phyloP scores from a whole-genome alignment of 2,797 vertebrate species.

The Amblyopsis hoosieri region DNA sequence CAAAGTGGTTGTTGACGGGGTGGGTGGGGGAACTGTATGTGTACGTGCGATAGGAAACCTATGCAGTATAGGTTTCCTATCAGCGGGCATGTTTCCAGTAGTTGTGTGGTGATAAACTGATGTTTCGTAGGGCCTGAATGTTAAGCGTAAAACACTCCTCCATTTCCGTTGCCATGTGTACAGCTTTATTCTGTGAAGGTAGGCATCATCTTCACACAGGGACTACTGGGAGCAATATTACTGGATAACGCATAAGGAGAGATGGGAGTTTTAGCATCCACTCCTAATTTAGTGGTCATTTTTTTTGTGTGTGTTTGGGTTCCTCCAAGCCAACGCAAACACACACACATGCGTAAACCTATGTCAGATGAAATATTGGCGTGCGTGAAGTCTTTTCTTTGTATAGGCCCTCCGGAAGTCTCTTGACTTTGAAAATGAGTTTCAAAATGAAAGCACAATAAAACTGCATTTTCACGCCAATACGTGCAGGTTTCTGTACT shows the following conservation, averaged over 20 bases:
- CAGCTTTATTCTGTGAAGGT: constrained; percentile 6
- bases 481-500: constrained; percentile 5
- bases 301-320: constrained; percentile 41
- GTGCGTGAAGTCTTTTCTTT: no score
- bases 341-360: neutral
- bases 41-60: constrained; percentile 1
- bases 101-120: constrained; percentile 71
- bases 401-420: constrained; percentile 5
- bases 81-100: constrained; percentile 69
- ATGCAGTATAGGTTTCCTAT: constrained; percentile 64
- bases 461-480: neutral
- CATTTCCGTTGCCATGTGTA: neutral
- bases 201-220: constrained; percentile 1
- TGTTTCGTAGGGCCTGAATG: constrained; percentile 56
- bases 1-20: constrained; percentile 37
- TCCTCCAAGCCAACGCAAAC: constrained; percentile 9
- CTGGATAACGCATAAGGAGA: constrained; percentile 37
- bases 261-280: constrained; percentile 28
- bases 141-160: constrained; percentile 45
- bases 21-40: constrained; percentile 35
- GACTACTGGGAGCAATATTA: constrained; percentile 20
- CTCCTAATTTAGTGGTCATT: constrained; percentile 39
- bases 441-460: constrained; percentile 31
- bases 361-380: no score
- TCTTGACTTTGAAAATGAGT: constrained; percentile 14